Evolutionary conservation across 2,888 invertebrate genomes (phyloP), one percentile per base, ranked within the genome.

Genomic region (Colletes collaris): DNA sequence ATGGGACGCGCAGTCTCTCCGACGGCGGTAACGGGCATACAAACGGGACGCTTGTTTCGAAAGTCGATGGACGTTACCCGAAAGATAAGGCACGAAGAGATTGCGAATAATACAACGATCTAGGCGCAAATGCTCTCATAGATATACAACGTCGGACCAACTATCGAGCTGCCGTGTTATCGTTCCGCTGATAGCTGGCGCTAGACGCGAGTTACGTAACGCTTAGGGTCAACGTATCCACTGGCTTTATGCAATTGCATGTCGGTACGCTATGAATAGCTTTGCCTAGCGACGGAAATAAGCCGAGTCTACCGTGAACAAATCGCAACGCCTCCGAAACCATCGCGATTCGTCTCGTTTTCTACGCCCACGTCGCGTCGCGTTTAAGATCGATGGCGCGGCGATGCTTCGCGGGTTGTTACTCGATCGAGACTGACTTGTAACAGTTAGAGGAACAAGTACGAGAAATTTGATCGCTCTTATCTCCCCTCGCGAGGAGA

Each of bases 211-310:
- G 82, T 90, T 90, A 89, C 90, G 88, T 89, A 90, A 89, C 84
- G 82, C 86, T 86, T 89, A 90, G 91, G 92, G 92, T 92, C 92
- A 92, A 92, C 88, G 92, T 91, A 92, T 92, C 91, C 91, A 87
- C 88, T 85, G 85, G 89, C 89, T 92, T 92, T 92, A 92, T 91
- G 92, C 91, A 92, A 91, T 91, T 92, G 91, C 91, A 91, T 89
- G 91, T 89, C 88, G 88, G 89, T 89, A 90, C 85, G 89, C 92
- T 92, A 92, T 91, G 91, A 91, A 92, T 92, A 92, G 92, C 81
- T 68, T 70, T 19, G 63, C 68, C 86, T 81, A 86, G 86, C 81
- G 86, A 79, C 79, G 71, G 86, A 76, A 73, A 74, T 78, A 78
- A 86, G 78, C 72, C 79, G 78, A 52, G 70, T 59, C 50, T 69